Evolutionary conservation across 1,140 invertebrate species (phyloP).

Genomic region (Oncopodura yosiiana): DNA sequence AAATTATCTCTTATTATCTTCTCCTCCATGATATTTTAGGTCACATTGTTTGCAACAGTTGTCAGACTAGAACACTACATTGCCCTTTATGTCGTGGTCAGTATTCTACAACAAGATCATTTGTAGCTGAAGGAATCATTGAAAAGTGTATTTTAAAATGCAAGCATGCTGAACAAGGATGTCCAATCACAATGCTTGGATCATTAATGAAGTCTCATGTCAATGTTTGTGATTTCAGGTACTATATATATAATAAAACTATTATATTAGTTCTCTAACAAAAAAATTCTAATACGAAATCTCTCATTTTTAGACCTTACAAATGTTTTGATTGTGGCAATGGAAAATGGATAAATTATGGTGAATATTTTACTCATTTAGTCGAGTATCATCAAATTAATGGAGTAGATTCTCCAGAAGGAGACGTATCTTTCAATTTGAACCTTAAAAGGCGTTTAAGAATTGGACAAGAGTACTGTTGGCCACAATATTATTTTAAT

Average conservation of each 20-base stretch:
- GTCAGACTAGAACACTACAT: conserved; percentile 11
- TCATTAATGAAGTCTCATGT: conserved; percentile 14
- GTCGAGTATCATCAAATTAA: conserved; percentile 16
- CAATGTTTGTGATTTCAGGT: conserved; percentile 22
- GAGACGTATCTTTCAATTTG: conserved; percentile 22
- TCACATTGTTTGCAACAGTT: conserved; percentile 30
- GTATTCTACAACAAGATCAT: conserved; percentile 24
- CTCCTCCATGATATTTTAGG: too few relatives aligned
- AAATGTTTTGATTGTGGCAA: conserved; percentile 17
- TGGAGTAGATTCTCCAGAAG: conserved; percentile 2
- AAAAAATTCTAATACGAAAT: too few relatives aligned
- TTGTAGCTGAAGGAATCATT: conserved; percentile 28
- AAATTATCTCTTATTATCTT: too few relatives aligned
- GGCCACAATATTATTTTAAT: conserved; percentile 27
- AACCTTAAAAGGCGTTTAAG: background rate
- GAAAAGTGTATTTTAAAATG: conserved; percentile 24
- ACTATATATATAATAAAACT: background rate
- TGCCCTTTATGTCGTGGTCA: conserved; percentile 24
- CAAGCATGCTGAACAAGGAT: conserved; percentile 21
- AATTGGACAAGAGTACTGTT: conserved; percentile 17
- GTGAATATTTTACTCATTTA: conserved; percentile 16
- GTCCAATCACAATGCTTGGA: conserved; percentile 9
- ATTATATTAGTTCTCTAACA: background rate
- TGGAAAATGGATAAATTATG: conserved; percentile 18
- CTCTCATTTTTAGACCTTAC: conserved; percentile 5